phyloP scores from a whole-genome alignment of 2,113 vertebrate genomes.

The Urocynchramus pylzowi region DNA sequence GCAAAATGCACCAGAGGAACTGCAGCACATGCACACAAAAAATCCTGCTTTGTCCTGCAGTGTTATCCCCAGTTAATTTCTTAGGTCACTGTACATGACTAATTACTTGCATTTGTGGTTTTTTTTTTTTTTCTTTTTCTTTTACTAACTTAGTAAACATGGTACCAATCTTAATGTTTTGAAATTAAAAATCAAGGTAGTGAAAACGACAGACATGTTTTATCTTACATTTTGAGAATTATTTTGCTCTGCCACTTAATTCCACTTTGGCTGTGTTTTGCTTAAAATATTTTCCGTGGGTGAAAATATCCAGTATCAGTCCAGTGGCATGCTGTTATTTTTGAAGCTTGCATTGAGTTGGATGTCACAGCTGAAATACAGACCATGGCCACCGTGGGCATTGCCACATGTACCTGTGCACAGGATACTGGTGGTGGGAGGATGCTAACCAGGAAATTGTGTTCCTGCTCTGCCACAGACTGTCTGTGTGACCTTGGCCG shows the following conservation, averaged over 20 bases:
- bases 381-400: not conserved
- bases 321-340: not conserved
- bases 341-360: not conserved
- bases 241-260: not conserved
- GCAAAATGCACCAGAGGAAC: conserved; percentile 55
- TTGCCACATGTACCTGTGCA: not conserved
- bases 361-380: not conserved
- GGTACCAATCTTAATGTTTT: not conserved
- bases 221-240: not conserved
- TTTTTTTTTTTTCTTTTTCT: not conserved
- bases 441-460: not conserved
- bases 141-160: not conserved
- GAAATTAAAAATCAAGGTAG: not conserved
- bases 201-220: not conserved
- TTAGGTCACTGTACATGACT: not conserved
- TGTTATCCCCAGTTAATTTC: not conserved
- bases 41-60: not conserved
- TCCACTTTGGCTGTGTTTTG: not conserved
- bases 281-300: not conserved
- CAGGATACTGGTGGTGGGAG: not conserved
- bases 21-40: conserved; percentile 55
- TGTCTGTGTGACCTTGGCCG: not conserved
- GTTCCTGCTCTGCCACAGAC: not conserved
- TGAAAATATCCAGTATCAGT: not conserved
- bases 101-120: not conserved